phyloP scores from a whole-genome alignment of 2,113 vertebrate species.

The Pteronura brasiliensis region DNA sequence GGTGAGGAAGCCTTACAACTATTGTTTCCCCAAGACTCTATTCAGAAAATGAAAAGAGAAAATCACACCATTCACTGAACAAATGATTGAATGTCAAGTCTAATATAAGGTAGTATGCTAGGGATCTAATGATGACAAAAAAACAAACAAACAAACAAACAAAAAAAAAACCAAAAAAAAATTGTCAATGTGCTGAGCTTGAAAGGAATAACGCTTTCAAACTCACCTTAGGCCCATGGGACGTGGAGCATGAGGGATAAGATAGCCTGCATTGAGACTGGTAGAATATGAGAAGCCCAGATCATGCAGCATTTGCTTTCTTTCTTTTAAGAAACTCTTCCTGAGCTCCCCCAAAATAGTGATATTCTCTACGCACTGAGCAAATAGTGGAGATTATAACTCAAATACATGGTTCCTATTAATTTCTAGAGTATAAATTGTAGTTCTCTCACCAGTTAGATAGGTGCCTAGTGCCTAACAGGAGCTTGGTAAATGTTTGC shows the following conservation, averaged over 20 bases:
- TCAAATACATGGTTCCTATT: neutral
- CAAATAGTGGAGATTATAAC: neutral
- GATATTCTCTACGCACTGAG: neutral
- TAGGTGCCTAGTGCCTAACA: neutral
- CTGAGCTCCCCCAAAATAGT: neutral
- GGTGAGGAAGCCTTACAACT: neutral
- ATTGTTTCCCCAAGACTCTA: neutral
- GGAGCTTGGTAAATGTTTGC: neutral
- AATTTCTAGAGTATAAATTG: neutral
- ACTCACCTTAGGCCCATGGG: accelerated
- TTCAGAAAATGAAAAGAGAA: neutral
- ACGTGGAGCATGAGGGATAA: neutral
- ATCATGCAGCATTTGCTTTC: neutral
- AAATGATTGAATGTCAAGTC: neutral
- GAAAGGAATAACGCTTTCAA: neutral
- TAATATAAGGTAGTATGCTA: neutral
- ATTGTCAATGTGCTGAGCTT: neutral
- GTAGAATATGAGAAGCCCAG: neutral
- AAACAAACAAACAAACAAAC: too few relatives aligned
- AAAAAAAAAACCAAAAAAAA: neutral
- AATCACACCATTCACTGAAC: neutral
- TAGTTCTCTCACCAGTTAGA: neutral
- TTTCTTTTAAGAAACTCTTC: neutral
- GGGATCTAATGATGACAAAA: too few relatives aligned
- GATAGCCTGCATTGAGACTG: neutral